Conservation (phyloP, 2,797 vertebrate genomes). For the Monodelphis domestica region DNA sequence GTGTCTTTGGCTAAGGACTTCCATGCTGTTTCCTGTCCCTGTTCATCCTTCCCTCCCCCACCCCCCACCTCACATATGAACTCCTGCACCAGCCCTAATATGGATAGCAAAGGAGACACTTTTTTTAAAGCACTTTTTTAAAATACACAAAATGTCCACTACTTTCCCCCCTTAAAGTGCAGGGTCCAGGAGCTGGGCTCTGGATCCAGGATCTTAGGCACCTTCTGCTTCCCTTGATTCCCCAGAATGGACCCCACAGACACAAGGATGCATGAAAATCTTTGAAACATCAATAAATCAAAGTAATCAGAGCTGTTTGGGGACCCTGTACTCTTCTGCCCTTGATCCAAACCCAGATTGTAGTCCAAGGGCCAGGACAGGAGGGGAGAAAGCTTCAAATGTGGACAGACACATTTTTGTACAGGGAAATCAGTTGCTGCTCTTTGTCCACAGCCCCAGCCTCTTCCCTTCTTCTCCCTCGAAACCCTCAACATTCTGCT, state of each 20-base stretch:
- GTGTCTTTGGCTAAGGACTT: constrained; percentile 88
- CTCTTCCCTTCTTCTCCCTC: background rate
- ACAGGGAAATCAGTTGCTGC: background rate
- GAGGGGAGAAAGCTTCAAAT: background rate
- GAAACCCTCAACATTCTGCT: background rate
- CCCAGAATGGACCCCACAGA: background rate
- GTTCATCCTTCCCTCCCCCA: background rate
- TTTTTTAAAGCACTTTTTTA: constrained; percentile 31
- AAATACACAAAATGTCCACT: background rate
- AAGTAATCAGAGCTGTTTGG: background rate
- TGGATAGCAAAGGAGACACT: constrained; percentile 4
- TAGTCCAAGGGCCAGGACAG: background rate
- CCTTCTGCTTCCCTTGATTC: background rate
- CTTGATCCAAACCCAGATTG: background rate
- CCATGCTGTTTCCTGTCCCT: background rate
- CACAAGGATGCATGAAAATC: background rate
- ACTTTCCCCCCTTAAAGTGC: background rate
- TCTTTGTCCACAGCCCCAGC: background rate
- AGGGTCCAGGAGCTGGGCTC: background rate
- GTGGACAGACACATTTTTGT: background rate
- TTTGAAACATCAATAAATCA: background rate
- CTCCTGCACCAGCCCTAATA: background rate
- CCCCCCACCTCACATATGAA: background rate
- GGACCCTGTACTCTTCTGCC: background rate
- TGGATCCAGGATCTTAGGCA: background rate